phyloP scores from a whole-genome alignment of 2,113 vertebrate species.

The Clarias batrachus region DNA sequence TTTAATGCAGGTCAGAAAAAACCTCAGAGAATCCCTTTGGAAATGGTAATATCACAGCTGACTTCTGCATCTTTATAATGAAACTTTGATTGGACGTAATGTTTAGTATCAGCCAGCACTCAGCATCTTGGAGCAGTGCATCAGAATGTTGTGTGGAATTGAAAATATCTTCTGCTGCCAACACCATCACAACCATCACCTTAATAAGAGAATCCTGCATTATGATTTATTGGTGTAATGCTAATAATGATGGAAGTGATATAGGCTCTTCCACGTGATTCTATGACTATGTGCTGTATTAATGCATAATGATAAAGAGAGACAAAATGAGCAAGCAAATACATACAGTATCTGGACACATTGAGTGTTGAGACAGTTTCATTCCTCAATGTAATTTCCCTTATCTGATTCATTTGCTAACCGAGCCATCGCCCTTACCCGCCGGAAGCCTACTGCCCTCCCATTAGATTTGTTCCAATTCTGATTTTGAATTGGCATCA shows the following conservation, averaged over 20 bases:
- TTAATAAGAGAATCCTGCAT: background rate
- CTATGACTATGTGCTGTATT: background rate
- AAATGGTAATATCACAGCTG: background rate
- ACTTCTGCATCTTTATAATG: background rate
- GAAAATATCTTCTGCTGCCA: background rate
- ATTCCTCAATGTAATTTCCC: background rate
- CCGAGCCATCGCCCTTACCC: background rate
- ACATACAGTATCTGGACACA: background rate
- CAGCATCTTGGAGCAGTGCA: background rate
- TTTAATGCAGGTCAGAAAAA: background rate
- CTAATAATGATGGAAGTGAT: background rate
- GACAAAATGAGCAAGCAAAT: background rate
- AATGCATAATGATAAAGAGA: background rate
- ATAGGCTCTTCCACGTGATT: background rate
- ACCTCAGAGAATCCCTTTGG: background rate
- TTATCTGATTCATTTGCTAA: background rate
- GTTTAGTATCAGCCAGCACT: background rate
- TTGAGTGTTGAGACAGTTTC: background rate
- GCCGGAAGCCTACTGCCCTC: background rate
- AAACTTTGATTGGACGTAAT: background rate
- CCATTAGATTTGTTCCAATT: slow-evolving; percentile 10
- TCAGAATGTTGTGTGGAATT: background rate
- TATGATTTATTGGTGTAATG: background rate
- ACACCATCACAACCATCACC: background rate
- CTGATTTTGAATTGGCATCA: slow-evolving; percentile 1